Evolutionary conservation across 2,113 vertebrate species (phyloP).

Genomic region (Poeciliopsis occidentalis): DNA sequence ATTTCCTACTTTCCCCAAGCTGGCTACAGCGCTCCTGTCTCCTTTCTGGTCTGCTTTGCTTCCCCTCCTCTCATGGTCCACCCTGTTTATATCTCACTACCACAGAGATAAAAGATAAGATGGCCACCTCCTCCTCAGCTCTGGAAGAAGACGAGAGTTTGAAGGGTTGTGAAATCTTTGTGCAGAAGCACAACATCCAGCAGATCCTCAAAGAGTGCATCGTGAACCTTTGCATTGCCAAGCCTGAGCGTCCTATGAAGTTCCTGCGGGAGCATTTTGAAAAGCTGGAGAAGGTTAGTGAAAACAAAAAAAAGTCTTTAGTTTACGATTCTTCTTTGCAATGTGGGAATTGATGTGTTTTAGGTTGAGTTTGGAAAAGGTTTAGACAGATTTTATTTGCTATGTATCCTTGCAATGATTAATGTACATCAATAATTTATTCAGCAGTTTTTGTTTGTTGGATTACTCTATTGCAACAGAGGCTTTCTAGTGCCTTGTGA

Average conservation of each 20-base stretch:
- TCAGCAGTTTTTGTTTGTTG: background rate
- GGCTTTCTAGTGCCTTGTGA: background rate
- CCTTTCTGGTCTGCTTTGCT: constrained; percentile 26
- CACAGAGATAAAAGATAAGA: constrained; percentile 82
- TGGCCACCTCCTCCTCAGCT: constrained; percentile 89
- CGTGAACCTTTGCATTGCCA: constrained; percentile 93
- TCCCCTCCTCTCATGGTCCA: constrained; percentile 62
- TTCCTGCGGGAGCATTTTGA: constrained; percentile 97
- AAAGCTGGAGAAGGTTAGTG: constrained; percentile 96
- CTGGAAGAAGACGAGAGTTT: constrained; percentile 93
- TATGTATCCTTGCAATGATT: background rate
- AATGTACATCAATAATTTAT: background rate
- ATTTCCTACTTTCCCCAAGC: constrained; percentile 1
- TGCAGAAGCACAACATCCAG: constrained; percentile 94
- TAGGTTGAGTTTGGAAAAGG: background rate
- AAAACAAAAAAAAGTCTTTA: background rate
- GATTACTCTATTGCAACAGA: background rate
- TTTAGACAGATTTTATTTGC: constrained; percentile 1
- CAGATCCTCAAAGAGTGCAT: constrained; percentile 97
- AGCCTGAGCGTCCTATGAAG: constrained; percentile 94
- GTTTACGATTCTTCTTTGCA: constrained; percentile 25
- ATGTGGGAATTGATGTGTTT: constrained; percentile 7
- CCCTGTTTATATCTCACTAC: constrained; percentile 59
- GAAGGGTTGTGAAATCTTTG: constrained; percentile 93
- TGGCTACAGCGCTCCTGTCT: constrained; percentile 7